Base-by-base conservation (phyloP, 2,888 invertebrate genomes). In the Polymixis flavicincta region DNA sequence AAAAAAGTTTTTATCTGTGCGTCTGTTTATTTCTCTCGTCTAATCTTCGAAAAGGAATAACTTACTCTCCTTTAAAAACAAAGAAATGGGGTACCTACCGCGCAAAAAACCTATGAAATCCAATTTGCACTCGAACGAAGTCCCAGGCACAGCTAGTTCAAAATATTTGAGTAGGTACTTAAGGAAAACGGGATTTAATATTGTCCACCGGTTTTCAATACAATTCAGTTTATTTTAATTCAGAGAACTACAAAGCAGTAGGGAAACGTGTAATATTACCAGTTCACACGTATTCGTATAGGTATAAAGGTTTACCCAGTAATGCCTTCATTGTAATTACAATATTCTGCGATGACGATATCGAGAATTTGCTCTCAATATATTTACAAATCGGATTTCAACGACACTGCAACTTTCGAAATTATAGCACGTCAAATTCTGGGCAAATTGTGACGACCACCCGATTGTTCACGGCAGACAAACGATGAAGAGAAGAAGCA, bases 391-490 rank as follows among this genome's bases (percentile, higher is more conserved):
- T 55, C 48, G 14, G 17, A 50, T 63, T 69, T 57, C n/a, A 14
- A 45, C 17, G 2, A 52, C 19, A n/a, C 48, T 25, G 42, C 52
- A 22, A 48, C 59, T 25, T 52, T 19, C 5, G 37, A 55, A 50
- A n/a, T 64, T n/a, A 28, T 32, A 2, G 25, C 63, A 64, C 25
- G 60, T 65, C 52, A 48, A 45, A 50, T 57, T 45, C 11, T 14
- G 42, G 8, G 32, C 13, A 57, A 52, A 67, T 52, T 57, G 61
- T n/a, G 50, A 66, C 50, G 52, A 32, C 42, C n/a, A 55, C n/a
- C 60, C 74, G 45, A 74, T 69, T 54, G 50, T 54, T 74, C 60
- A 61, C 8, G 69, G 61, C 52, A 74, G 69, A 70, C 69, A 66
- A 42, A 61, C 70, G 69, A 48, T n/a, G 32, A 52, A 54, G 19